These are phyloP conservation scores for Monoplex corrugatus DNA, from an alignment of 2,888 invertebrate species.

Conservation along the genomic window DNA sequence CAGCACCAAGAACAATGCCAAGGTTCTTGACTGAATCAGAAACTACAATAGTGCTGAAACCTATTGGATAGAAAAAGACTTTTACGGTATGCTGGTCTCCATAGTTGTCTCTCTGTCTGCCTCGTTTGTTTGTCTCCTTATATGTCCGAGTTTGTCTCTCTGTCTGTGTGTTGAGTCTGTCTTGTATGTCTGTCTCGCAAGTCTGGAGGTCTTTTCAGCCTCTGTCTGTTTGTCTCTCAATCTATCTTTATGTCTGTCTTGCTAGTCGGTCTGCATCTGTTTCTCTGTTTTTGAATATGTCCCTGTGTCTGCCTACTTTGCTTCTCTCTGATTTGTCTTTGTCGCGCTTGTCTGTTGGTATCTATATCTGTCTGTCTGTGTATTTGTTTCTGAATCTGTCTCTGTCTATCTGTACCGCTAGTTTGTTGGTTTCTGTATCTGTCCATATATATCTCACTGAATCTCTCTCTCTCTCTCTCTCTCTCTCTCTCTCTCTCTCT, in stretches of 20 bases:
- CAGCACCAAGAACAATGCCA: too few species aligned
- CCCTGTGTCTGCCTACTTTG: too few species aligned
- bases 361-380: background rate
- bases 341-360: background rate
- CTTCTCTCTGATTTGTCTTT: too few species aligned
- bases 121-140: background rate
- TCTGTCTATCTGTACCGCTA: too few species aligned
- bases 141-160: too few species aligned
- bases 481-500: background rate
- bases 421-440: background rate
- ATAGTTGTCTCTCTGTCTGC: background rate
- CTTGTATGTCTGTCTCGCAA: too few species aligned
- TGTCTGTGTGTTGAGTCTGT: too few species aligned
- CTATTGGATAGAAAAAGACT: too few species aligned
- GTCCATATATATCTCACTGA: background rate
- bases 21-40: too few species aligned
- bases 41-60: too few species aligned
- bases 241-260: background rate
- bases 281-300: background rate
- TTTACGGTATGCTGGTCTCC: too few species aligned
- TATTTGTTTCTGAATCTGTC: background rate
- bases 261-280: background rate
- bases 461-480: constrained; percentile 13
- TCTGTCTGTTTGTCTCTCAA: background rate
- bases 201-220: too few species aligned